Base-by-base conservation (phyloP, 1,140 invertebrate species). In the Euglossa dilemma region DNA sequence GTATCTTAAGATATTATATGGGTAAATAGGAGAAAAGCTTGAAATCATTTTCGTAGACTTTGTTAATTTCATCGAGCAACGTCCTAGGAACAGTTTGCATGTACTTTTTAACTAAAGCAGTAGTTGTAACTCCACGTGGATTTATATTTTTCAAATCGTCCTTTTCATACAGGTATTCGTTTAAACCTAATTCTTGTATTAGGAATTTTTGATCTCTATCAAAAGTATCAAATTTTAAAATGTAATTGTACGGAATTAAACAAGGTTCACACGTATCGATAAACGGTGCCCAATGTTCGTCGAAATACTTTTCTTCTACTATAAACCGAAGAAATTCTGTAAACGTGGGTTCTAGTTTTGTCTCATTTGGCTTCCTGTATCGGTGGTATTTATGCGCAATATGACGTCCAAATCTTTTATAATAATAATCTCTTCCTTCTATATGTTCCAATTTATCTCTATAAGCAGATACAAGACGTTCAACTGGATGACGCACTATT, bases 11-110 rank as follows among this genome's bases (percentile, higher is more conserved):
- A 45, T 69, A 9, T 54, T 80, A 89, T 45, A 83, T 23, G 52
- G 64, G 76, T 87, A 95, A 93, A 90, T 96, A 96, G 82, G 95
- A 95, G 87, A 96, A 96, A 90, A 96, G 94, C 93, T 97, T 95
- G 92, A 97, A 97, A 93, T 97, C 97, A 64, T 96, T 94, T 87
- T 95, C 95, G 92, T 97, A 97, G 92, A 97, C 96, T 84, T 96
- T 90, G 91, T 97, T 95, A 86, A 97, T 93, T 89, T 95, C 93
- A 81, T 95, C 89, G 52, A 97, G 93, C 88, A 96, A 95, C 70
- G 93, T 87, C 89, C 93, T 93, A 78, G 95, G 94, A 63, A 97
- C 92, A 86, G 96, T 95, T 72, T 94, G 94, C 89, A 96, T 97
- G 88, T 97, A 97, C 85, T 95, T 92, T 91, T 95, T 94, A 75